Base-by-base conservation (phyloP, 2,113 vertebrate genomes). In the Hemicordylus capensis region DNA sequence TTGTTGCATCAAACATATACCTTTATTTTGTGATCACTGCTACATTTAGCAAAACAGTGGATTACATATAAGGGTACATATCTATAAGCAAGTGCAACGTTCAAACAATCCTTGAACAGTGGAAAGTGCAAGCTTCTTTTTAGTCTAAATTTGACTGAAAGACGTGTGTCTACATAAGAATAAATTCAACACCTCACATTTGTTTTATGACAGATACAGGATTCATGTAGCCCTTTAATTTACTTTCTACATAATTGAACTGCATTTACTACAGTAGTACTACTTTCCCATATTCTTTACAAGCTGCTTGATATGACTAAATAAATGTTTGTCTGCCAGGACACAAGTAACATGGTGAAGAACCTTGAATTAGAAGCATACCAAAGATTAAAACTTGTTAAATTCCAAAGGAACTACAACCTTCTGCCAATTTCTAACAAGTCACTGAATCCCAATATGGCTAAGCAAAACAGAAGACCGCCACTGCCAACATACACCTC, bases 111-210 rank as follows among this genome's bases (percentile, higher is more conserved):
- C 85, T 76, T 77, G 37, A 93, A 82, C 63, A 90, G 76, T 51
- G 22, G 81, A 93, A 95, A 79, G 83, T 66, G 91, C 63, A 86
- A 85, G 73, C 80, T 44, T 44, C 79, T 79, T 92, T 91, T 67
- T 91, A 73, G 81, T 90, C 86, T 93, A 87, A 91, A 92, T 59
- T 86, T 89, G 81, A 77, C 34, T 75, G 26, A 48, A 89, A 76
- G 75, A 76, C 17, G 81, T 86, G 90, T 66, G 75, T 63, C 87
- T 73, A 76, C 61, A 91, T 88, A 94, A 92, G 81, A 88, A 44
- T 72, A 80, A 93, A 90, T 61, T 59, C 83, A 85, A 83, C 80
- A 67, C 4, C 26, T 48, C 79, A 11, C 10, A 83, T 89, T 82
- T 88, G 56, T 81, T 92, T 78, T 91, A 64, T 28, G 58, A 79